A percentile compares a stretch with the other conserved stretches of the same genome.
Evolutionary conservation across 2,113 vertebrate species (phyloP).

Genomic region (Lutjanus erythropterus): DNA sequence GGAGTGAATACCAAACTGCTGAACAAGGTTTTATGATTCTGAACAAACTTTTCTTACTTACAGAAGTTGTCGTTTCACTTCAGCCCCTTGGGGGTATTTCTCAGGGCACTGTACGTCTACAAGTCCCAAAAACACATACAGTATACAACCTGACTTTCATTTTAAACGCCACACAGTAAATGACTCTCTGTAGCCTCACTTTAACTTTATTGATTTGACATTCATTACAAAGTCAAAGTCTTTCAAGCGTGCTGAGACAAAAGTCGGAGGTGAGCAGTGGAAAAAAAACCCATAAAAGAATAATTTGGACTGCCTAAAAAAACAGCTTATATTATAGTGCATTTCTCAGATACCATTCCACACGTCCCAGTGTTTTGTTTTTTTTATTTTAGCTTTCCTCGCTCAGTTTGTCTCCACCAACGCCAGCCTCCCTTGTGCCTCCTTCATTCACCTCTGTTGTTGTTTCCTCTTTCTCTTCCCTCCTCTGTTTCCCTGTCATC

Average conservation of each 20-base stretch:
- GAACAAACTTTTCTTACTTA: too few species aligned
- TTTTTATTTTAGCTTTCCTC: background rate
- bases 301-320: background rate
- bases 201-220: slow-evolving; percentile 20
- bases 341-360: too few species aligned
- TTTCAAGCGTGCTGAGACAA: background rate
- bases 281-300: slow-evolving; percentile 14
- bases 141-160: too few species aligned
- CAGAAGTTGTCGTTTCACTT: too few species aligned
- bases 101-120: too few species aligned
- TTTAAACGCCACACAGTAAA: background rate
- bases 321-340: too few species aligned
- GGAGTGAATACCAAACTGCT: too few species aligned
- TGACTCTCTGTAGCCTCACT: background rate
- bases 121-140: background rate
- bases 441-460: slow-evolving; percentile 6
- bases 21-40: too few species aligned
- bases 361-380: too few species aligned
- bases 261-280: background rate
- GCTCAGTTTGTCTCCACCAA: background rate
- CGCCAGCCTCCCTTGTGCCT: background rate
- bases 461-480: background rate
- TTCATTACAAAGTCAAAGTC: slow-evolving; percentile 34
- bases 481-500: slow-evolving; percentile 1
- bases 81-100: too few species aligned